These are phyloP conservation scores for Tachina lurida DNA, from an alignment of 2,888 invertebrate species.

Conservation along the genomic window DNA sequence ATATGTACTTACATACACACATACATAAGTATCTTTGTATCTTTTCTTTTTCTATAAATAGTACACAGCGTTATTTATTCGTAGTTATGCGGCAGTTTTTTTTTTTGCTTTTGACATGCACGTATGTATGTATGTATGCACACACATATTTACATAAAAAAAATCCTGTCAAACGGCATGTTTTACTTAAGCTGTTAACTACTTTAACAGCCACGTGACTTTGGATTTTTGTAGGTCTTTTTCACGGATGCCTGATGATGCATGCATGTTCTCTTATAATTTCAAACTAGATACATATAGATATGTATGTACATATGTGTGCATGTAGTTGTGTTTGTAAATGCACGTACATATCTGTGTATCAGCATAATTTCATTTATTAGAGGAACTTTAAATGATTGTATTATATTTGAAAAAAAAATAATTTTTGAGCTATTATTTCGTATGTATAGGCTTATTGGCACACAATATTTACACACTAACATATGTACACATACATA, in stretches of 20 bases:
- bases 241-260: conserved; percentile 10
- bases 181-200: conserved; percentile 48
- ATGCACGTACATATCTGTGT: neutral
- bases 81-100: conserved; percentile 50
- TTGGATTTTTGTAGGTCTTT: conserved; percentile 12
- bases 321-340: neutral
- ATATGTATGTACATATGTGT: neutral
- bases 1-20: neutral
- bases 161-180: neutral
- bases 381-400: too few species aligned
- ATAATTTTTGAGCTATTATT: too few species aligned
- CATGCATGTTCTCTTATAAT: conserved; percentile 12
- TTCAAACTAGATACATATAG: neutral
- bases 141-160: neutral
- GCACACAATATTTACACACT: too few species aligned
- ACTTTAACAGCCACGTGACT: conserved; percentile 66
- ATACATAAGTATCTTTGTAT: neutral
- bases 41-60: too few species aligned
- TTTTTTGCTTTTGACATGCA: neutral
- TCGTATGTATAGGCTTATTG: too few species aligned
- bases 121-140: neutral
- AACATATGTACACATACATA: neutral
- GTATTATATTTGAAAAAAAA: too few species aligned
- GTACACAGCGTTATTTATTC: neutral
- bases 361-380: too few species aligned